Evolutionary conservation across 2,888 invertebrate genomes (phyloP).

Genomic region (Xanthostigma xanthostigma): DNA sequence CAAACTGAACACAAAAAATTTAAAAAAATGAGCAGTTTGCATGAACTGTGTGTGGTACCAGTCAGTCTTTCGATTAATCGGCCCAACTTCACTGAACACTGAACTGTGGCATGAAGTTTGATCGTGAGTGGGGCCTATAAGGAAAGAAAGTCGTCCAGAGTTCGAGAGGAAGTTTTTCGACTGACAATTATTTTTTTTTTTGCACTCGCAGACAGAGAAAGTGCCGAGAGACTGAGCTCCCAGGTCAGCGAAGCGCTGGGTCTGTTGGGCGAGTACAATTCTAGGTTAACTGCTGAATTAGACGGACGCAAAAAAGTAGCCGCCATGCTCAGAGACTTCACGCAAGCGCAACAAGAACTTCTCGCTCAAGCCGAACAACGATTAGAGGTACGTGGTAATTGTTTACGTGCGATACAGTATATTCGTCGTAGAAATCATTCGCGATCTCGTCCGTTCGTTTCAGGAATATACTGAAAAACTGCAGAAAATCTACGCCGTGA

Average conservation of each 20-base stretch:
- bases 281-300: constrained; percentile 71
- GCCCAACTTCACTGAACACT: no score
- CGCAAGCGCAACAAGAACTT: constrained; percentile 72
- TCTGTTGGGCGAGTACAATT: constrained; percentile 78
- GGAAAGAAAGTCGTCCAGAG: not conserved
- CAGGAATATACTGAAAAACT: constrained; percentile 88
- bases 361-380: constrained; percentile 75
- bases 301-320: constrained; percentile 77
- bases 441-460: constrained; percentile 18
- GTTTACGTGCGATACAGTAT: not conserved
- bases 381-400: constrained; percentile 51
- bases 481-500: constrained; percentile 69
- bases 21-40: no score
- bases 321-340: constrained; percentile 75
- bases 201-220: constrained; percentile 49
- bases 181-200: no score
- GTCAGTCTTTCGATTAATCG: no score
- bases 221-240: constrained; percentile 59
- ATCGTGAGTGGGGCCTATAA: no score
- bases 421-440: not conserved
- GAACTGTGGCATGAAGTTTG: no score
- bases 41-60: no score
- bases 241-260: constrained; percentile 82
- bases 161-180: not conserved
- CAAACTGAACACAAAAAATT: no score